Base-by-base conservation (phyloP, 2,113 vertebrate species). In the Stictonetta naevosa region DNA sequence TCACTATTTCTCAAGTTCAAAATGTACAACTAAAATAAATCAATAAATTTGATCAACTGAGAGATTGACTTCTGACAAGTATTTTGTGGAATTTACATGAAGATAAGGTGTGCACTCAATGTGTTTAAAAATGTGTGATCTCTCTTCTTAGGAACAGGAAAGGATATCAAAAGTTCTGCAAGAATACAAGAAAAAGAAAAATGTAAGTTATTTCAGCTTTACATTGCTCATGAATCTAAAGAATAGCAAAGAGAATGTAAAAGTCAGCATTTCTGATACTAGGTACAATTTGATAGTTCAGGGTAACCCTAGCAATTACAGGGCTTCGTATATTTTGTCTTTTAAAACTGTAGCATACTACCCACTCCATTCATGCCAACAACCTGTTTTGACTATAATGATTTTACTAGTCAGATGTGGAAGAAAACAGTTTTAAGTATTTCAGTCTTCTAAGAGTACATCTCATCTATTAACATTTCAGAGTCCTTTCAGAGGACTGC, bases 181-280 rank as follows among this genome's bases (percentile, higher is more conserved):
- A 91, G 99, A 99, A 42, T 99, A 99, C 95, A 98, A 98, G 93
- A 99, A 96, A 96, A 99, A 99, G 93, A 99, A 99, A 97, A 97
- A 98, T 6, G 99, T 99, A 88, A 99, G 99, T 99, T 74, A 82
- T 90, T 48, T 67, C 38, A 71, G 33, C 36, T 94, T 93, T 83
- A 42, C 7, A 6, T 78, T 74, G 8, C 26, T 88, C 12, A 11
- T 90, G 5, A 81, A 74, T 67, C 25, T 74, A 48, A 29, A 34
- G 8, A 72, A 33, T 73, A 53, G 15, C 42, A 48, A 48, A 64
- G 50, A 73, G 11, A 42, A 2, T 53, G 33, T 80, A 86, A 92
- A 42, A 59, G 26, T 11, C 29, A 75, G 11, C 8, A 3, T 2
- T 31, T 42, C 42, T 75, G 48, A 78, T 2, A 36, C 6, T 19